Percentiles rank a stretch among this genome's conserved stretches.
Evolutionary conservation across 2,113 vertebrate species (phyloP).

Genomic region (Mustela lutreola): DNA sequence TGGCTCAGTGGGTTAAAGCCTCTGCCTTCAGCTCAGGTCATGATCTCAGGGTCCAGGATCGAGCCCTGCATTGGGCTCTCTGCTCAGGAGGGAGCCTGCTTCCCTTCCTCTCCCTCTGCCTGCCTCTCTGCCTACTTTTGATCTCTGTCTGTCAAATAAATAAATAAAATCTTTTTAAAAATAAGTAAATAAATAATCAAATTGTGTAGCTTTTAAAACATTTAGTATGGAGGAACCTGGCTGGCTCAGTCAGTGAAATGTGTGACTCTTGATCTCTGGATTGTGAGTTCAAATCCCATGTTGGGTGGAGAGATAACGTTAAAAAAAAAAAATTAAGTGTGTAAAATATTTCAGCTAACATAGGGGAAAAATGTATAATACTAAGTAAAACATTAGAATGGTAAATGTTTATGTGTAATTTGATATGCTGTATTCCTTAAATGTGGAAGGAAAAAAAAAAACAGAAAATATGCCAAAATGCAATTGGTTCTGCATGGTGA

Average conservation of each 20-base stretch:
- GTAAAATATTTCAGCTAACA: background rate
- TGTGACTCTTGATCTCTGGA: background rate
- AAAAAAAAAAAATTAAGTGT: background rate
- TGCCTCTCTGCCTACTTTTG: no score
- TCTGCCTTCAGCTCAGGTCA: no score
- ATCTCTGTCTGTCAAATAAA: no score
- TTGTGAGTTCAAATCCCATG: background rate
- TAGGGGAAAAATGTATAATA: background rate
- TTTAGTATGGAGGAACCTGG: background rate
- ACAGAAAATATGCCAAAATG: background rate
- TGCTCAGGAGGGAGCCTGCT: no score
- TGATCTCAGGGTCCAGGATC: no score
- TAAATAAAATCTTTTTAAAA: no score
- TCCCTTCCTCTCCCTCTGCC: no score
- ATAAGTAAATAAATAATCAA: background rate
- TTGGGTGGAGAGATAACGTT: background rate
- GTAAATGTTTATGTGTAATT: conserved; percentile 26
- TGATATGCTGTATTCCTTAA: background rate
- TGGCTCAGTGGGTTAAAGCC: no score
- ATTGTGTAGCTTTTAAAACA: background rate
- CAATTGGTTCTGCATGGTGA: background rate
- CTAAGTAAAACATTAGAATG: conserved; percentile 28
- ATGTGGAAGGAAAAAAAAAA: background rate
- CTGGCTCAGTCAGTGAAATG: background rate
- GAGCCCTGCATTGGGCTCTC: no score